Evolutionary conservation across 2,113 vertebrate species (phyloP).

Genomic region (Psilopogon haemacephalus): DNA sequence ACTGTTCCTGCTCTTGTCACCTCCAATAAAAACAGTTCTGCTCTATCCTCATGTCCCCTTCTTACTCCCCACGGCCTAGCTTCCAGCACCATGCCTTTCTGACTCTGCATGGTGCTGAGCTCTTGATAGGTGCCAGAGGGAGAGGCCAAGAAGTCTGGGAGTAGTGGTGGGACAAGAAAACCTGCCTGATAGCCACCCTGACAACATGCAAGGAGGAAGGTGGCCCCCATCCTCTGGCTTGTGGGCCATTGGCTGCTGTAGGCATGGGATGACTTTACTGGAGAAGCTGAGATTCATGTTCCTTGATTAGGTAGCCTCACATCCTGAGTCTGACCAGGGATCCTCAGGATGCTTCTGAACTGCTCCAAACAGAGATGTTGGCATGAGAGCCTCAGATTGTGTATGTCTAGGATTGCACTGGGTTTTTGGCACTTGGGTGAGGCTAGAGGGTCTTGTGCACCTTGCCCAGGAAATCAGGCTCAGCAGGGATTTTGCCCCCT

Average conservation of each 20-base stretch:
- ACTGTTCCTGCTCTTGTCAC: constrained; percentile 65
- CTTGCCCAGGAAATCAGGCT: accelerated
- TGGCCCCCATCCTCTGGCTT: not conserved
- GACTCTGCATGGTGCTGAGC: not conserved
- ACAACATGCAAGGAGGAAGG: not conserved
- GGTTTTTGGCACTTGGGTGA: not conserved
- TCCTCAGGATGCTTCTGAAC: not conserved
- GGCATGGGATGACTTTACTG: not conserved
- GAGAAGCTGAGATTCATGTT: not conserved
- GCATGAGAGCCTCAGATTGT: not conserved
- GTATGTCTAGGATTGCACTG: not conserved
- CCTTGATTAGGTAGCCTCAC: accelerated
- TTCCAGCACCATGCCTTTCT: not conserved
- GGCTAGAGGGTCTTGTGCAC: not conserved
- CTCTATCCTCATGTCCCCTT: constrained; percentile 14
- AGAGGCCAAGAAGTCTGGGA: not conserved
- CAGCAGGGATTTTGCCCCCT: not conserved
- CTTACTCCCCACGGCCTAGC: not conserved
- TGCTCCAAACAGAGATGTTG: not conserved
- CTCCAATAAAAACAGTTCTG: constrained; percentile 72
- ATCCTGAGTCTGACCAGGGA: accelerated
- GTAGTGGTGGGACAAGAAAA: not conserved
- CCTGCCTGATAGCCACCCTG: not conserved
- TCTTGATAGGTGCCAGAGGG: not conserved
- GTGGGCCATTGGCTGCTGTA: accelerated